phyloP scores from a whole-genome alignment of 2,797 vertebrate species.

The Epinephelus malabaricus region DNA sequence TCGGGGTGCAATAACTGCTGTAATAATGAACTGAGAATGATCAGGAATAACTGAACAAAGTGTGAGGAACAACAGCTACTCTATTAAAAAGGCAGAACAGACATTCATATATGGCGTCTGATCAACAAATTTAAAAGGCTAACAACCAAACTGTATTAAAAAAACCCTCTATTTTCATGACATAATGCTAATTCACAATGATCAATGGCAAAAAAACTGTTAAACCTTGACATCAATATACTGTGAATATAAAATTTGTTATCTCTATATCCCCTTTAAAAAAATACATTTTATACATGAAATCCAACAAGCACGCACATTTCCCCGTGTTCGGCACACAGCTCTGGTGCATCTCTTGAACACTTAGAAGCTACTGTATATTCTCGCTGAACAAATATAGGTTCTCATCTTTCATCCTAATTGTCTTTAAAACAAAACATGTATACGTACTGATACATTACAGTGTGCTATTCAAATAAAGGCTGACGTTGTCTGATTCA shows the following conservation, averaged over 20 bases:
- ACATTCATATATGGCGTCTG: conserved; percentile 29
- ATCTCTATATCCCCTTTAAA: conserved; percentile 74
- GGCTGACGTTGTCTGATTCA: conserved; percentile 22
- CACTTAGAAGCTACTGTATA: conserved; percentile 36
- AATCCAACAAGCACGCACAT: conserved; percentile 51
- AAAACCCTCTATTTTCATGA: conserved; percentile 18
- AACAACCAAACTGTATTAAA: conserved; percentile 21
- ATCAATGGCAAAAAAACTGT: conserved; percentile 48
- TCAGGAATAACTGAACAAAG: conserved; percentile 14
- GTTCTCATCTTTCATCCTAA: conserved; percentile 8
- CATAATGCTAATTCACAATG: conserved; percentile 40
- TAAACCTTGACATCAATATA: conserved; percentile 57
- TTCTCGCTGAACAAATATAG: conserved; percentile 19
- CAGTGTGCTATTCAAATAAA: conserved; percentile 36
- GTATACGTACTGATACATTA: conserved; percentile 16
- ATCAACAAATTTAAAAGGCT: conserved; percentile 39
- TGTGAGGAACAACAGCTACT: conserved; percentile 16
- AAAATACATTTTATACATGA: conserved; percentile 82
- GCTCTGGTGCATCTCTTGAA: conserved; percentile 36
- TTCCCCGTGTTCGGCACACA: conserved; percentile 22
- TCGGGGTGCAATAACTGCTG: neutral
- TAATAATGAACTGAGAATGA: neutral
- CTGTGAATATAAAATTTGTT: conserved; percentile 76
- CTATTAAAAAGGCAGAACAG: conserved; percentile 14
- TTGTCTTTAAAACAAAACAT: conserved; percentile 45